These are phyloP conservation scores for Epizoanthus fatuus DNA, from an alignment of 92 coral and sea anemone species.

Conservation along the genomic window DNA sequence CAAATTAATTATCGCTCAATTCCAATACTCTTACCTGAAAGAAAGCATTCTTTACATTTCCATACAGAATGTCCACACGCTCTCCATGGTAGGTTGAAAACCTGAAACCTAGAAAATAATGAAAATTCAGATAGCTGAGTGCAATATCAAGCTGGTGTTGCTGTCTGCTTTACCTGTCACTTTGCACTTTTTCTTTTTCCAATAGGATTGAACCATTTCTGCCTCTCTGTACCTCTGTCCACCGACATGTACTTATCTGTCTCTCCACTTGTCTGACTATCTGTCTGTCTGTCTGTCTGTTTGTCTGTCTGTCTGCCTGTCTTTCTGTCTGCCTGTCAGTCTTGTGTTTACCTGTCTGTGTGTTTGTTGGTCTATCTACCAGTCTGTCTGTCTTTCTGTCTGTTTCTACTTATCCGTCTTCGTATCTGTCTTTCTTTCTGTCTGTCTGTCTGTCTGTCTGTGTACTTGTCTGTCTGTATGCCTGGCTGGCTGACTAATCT, in stretches of 20 bases:
- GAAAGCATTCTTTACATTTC: slow-evolving; percentile 95
- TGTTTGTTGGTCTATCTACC: neutral
- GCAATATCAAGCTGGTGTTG: neutral
- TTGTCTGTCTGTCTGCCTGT: neutral
- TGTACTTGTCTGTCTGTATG: neutral
- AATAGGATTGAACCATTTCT: neutral
- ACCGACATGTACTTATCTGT: neutral
- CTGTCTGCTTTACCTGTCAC: neutral
- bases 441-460: too few species aligned
- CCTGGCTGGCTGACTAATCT: too few species aligned
- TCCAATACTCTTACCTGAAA: slow-evolving; percentile 78
- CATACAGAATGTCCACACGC: slow-evolving; percentile 93
- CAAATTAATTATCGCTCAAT: too few species aligned
- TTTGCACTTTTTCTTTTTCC: neutral
- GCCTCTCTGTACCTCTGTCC: neutral
- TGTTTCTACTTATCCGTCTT: too few species aligned
- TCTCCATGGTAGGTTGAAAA: slow-evolving; percentile 96
- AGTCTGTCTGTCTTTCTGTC: too few species aligned
- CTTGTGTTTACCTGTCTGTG: neutral
- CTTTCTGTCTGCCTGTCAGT: neutral
- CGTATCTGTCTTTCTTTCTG: too few species aligned
- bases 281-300: neutral
- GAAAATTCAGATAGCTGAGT: neutral
- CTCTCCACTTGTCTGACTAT: neutral
- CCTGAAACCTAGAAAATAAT: slow-evolving; percentile 81